Conservation (phyloP, 1,140 invertebrate genomes). For the Stenopsyche tienmushanensis region DNA sequence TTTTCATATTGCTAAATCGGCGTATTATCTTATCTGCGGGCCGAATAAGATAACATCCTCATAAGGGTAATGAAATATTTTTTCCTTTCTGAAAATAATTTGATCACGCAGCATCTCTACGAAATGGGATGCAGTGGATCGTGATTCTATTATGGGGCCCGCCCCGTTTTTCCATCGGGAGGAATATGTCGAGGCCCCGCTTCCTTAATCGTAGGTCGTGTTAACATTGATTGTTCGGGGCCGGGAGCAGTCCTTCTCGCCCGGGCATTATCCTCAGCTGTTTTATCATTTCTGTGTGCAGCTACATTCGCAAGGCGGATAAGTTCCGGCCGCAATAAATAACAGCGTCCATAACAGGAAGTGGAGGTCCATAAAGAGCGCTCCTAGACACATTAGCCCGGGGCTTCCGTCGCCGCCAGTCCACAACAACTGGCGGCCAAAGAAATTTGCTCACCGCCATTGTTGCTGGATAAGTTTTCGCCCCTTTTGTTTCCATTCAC, state of each 20-base stretch:
- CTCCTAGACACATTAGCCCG: constrained; percentile 25
- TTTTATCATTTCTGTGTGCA: not conserved
- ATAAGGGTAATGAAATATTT: no score
- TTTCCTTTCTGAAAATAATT: no score
- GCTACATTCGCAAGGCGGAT: constrained; percentile 17
- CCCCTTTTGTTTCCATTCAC: constrained; percentile 2
- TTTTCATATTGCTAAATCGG: no score
- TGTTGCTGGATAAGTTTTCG: not conserved
- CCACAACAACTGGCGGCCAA: constrained; percentile 13
- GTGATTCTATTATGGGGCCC: not conserved
- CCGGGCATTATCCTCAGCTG: not conserved
- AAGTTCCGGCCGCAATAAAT: constrained; percentile 33
- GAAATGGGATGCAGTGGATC: no score
- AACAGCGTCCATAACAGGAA: constrained; percentile 26
- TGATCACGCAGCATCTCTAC: no score
- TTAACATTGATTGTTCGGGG: not conserved
- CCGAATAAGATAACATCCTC: no score
- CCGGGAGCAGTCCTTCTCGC: not conserved
- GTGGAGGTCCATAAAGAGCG: constrained; percentile 27
- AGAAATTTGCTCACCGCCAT: constrained; percentile 18
- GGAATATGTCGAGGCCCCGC: no score
- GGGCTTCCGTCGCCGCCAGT: constrained; percentile 11
- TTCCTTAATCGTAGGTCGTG: not conserved
- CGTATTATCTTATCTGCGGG: no score
- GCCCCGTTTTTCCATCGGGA: not conserved